Base-by-base conservation (phyloP, 2,888 invertebrate species). In the Agrochola lychnidis region DNA sequence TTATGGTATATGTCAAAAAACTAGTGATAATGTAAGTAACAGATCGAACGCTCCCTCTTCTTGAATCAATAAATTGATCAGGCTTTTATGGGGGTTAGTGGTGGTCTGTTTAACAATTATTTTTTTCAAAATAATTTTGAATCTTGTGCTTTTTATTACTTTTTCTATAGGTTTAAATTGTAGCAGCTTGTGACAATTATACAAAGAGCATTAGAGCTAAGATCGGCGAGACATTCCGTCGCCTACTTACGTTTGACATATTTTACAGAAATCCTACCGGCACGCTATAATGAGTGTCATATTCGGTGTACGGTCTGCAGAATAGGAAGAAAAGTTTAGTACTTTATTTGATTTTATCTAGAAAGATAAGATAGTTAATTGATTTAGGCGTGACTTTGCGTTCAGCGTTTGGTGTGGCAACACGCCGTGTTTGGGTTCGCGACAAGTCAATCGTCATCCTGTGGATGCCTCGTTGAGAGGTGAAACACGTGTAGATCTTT, bases 281-380 rank as follows among this genome's bases (percentile, higher is more conserved):
- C 92, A 91, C 91, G 92, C 93, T 93, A 92, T 96, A 96, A 96
- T 96, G 96, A 96, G 96, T 95, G 94, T 96, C 95, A 95, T 96
- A 96, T 96, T 96, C 92, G 93, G 89, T 81, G 86, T 92, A 95
- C 78, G 61, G 95, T 89, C 84, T 45, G 91, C 91, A 94, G 57
- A 92, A 56, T 5, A 30, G 10, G 9, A 56, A 2, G 16, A 57
- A 19, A 30, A 30, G 30, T 30, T 30, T 30, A 30, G 30, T 30
- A 30, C 1, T 30, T 30, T 30, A 30, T 30, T 30, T 30, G 30
- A 30, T 30, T 30, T 30, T 30, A 30, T 30, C 1, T 30, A 30
- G 30, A 30, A 30, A 30, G 30, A 30, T 30, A 30, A 30, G 30
- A 30, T 30, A 30, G 30, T 30, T 30, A 30, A 30, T 30, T 30